These are phyloP conservation scores for Pogonophryne albipinna DNA, from an alignment of 2,797 vertebrate species.

Conservation along the genomic window DNA sequence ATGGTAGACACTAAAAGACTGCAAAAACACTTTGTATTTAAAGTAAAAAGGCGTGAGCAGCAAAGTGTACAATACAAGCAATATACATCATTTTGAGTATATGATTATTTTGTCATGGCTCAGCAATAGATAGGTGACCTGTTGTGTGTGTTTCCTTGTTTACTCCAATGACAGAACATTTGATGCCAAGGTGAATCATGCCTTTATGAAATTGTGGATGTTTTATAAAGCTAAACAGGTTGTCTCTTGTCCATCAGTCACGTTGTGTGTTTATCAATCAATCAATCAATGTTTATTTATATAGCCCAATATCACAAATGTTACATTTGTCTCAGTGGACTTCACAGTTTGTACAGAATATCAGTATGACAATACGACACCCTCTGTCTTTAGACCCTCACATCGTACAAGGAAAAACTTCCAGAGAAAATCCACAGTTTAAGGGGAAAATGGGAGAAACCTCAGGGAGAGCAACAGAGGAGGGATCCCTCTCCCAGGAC, in stretches of 20 bases:
- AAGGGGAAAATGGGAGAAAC: too few species aligned
- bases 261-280: neutral
- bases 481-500: too few species aligned
- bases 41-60: neutral
- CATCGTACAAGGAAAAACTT: too few species aligned
- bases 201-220: conserved; percentile 12
- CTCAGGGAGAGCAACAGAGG: too few species aligned
- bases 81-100: neutral
- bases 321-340: too few species aligned
- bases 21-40: neutral
- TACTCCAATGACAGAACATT: conserved; percentile 25
- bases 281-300: too few species aligned
- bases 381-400: too few species aligned
- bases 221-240: conserved; percentile 8
- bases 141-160: conserved; percentile 25
- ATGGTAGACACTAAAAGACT: neutral
- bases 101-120: neutral
- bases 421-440: too few species aligned
- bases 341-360: too few species aligned
- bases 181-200: conserved; percentile 6
- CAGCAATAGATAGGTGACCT: conserved; percentile 8
- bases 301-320: too few species aligned
- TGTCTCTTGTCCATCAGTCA: conserved; percentile 26
- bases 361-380: too few species aligned
- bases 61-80: neutral